phyloP scores from a whole-genome alignment of 2,888 invertebrate genomes.

The Aleiodes testaceus region DNA sequence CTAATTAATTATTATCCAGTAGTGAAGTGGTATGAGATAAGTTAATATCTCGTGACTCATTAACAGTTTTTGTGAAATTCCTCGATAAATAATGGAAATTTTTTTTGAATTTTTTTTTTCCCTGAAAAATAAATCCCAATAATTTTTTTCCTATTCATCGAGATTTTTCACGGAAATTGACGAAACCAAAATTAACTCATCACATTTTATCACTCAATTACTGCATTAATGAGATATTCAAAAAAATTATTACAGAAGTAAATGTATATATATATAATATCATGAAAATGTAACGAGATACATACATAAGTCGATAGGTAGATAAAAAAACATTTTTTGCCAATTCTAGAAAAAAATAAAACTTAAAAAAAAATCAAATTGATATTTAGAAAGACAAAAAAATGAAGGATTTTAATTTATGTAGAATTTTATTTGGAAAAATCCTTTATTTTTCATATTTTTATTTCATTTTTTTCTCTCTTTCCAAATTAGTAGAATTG shows the following conservation, averaged over 20 bases:
- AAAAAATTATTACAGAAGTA: neutral
- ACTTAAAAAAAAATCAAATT: constrained; percentile 17
- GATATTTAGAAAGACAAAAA: neutral
- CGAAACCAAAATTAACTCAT: too few relatives aligned
- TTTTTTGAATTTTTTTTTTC: too few relatives aligned
- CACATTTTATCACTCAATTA: too few relatives aligned
- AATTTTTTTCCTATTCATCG: too few relatives aligned
- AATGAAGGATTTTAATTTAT: neutral
- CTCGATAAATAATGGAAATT: too few relatives aligned
- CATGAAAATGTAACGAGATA: constrained; percentile 8
- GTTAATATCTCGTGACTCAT: too few relatives aligned
- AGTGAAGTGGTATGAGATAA: too few relatives aligned
- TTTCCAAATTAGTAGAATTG: neutral
- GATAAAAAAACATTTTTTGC: constrained; percentile 32
- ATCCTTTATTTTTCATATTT: neutral
- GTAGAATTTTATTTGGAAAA: neutral
- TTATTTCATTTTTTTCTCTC: neutral
- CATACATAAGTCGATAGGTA: constrained; percentile 2
- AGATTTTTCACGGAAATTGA: too few relatives aligned
- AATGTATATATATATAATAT: constrained; percentile 23
- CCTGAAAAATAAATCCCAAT: too few relatives aligned
- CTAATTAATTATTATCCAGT: too few relatives aligned
- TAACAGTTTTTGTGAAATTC: too few relatives aligned
- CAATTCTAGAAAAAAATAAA: constrained; percentile 41
- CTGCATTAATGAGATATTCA: neutral